phyloP scores from a whole-genome alignment of 2,113 vertebrate species.

The Pongo abelii region DNA sequence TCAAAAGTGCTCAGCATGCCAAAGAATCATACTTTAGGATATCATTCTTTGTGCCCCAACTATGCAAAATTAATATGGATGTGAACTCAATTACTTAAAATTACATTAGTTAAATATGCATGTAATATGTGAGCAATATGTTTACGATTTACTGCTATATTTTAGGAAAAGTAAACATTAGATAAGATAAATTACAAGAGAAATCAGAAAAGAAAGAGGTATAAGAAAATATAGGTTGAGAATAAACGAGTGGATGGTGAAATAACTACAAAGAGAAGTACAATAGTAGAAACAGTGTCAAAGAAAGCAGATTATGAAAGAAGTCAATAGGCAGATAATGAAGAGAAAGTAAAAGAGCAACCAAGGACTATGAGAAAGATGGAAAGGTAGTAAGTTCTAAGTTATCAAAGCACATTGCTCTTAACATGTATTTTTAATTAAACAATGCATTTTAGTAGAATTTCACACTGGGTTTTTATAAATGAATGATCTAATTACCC shows the following conservation, averaged over 20 bases:
- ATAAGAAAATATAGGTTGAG: neutral
- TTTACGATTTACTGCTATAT: neutral
- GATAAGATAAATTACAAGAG: neutral
- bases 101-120: neutral
- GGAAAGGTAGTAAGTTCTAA: neutral
- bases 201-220: neutral
- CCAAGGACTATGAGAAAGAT: neutral
- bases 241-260: neutral
- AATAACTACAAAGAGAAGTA: neutral
- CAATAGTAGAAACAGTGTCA: neutral
- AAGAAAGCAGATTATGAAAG: neutral
- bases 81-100: neutral
- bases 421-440: neutral
- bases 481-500: slow-evolving; percentile 4
- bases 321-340: neutral
- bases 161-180: neutral
- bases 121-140: neutral
- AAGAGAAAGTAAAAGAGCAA: neutral
- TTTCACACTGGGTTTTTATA: neutral
- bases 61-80: neutral
- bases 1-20: neutral
- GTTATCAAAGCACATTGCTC: neutral
- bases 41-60: neutral
- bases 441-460: neutral
- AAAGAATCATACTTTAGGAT: neutral